phyloP scores from a whole-genome alignment of 1,140 invertebrate species.

The Euura lappo region DNA sequence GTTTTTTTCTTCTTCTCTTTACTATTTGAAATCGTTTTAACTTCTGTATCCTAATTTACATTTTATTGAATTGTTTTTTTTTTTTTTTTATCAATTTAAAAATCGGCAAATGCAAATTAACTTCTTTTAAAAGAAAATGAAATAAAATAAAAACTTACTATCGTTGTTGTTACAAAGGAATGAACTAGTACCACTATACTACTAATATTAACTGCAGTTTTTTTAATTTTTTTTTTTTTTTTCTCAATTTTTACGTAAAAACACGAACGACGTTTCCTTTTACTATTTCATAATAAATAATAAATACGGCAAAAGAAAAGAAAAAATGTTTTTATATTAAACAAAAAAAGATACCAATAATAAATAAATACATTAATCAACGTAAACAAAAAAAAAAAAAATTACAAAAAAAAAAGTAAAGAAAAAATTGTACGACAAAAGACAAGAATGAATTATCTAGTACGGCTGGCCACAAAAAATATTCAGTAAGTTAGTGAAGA shows the following conservation, averaged over 20 bases:
- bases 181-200: background rate
- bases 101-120: no score
- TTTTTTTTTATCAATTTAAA: no score
- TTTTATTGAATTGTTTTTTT: no score
- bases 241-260: background rate
- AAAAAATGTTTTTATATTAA: background rate
- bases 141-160: background rate
- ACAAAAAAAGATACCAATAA: background rate
- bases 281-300: no score
- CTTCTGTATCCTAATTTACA: no score
- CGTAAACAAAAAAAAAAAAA: background rate
- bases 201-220: background rate
- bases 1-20: no score
- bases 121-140: no score
- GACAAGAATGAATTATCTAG: background rate
- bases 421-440: background rate
- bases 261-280: background rate
- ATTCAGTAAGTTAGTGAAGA: background rate
- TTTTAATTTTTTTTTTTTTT: background rate
- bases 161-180: background rate
- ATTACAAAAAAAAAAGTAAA: background rate
- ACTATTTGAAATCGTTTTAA: no score
- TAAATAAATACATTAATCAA: slow-evolving; percentile 3
- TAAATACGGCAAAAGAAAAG: no score
- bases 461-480: background rate